Base-by-base conservation (phyloP, 1,140 invertebrate species). In the Panulirus ornatus region DNA sequence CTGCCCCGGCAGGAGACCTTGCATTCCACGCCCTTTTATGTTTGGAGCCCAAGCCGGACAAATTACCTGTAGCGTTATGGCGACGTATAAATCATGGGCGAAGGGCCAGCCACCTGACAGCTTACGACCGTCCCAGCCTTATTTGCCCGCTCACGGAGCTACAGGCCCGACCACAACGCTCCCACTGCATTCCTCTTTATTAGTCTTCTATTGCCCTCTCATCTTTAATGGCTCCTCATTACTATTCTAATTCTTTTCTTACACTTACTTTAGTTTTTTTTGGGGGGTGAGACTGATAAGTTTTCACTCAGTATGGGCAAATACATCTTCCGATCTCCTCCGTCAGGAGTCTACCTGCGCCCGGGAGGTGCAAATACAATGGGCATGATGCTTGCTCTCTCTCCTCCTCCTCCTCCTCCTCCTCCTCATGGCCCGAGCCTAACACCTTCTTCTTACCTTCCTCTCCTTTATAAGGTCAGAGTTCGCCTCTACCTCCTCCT, bases 1-100 rank as follows among this genome's bases (percentile, higher is more conserved):
- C 36, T 30, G 11, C 36, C 44, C 54, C 54, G 81, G 8, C 38
- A n/a, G 22, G 14, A 87, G 84, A 16, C 30, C 42, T 54, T 86
- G 47, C 84, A 76, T 86, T 86, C 84, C 84, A 36, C 8, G 51
- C 51, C 73, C 75, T 78, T 85, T 47, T 58, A 76, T 47, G 73
- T 42, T 76, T 42, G 19, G 51, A 51, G 36, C 66, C 30, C 14
- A 38, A 42, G 27, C 86, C 58, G 58, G 76, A 88, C 86, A 88
- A 88, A 88, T 88, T 88, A 88, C 86, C 76, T 70, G 42, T 73
- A 44, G 30, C 58, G 76, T 81, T 70, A 88, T 66, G 78, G 76
- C 58, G 54, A 38, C 38, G n/a, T 51, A 71, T 88, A 88, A 88
- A 88, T 88, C 86, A 88, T 40, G 76, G 0, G 38, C n/a, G 54